Percentiles rank a stretch among this genome's conserved stretches.
phyloP scores from a whole-genome alignment of 92 coral and sea anemone genomes.

The Palythoa grandiflora region DNA sequence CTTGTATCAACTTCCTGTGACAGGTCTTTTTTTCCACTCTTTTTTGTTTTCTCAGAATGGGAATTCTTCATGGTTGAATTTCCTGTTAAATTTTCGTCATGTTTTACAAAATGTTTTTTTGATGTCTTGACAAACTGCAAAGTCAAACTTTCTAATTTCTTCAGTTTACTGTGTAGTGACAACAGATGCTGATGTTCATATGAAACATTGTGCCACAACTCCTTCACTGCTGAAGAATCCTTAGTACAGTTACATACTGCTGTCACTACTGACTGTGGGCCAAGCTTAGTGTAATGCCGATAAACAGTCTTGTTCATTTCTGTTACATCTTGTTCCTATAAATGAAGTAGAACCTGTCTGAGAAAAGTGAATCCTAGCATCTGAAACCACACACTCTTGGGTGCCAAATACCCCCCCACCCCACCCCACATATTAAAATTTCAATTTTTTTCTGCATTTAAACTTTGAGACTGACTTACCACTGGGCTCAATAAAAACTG shows the following conservation, averaged over 20 bases:
- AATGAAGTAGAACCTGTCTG: background rate
- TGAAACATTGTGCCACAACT: conserved; percentile 34
- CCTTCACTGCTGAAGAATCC: conserved; percentile 6
- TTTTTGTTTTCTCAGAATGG: background rate
- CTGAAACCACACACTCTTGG: too few species aligned
- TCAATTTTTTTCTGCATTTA: too few species aligned
- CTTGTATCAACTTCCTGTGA: background rate
- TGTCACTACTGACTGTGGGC: background rate
- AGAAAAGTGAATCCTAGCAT: background rate
- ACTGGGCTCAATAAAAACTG: too few species aligned
- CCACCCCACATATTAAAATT: too few species aligned
- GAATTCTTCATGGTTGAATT: background rate
- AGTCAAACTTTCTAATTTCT: conserved; percentile 18
- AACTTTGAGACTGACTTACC: too few species aligned
- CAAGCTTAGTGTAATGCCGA: conserved; percentile 24
- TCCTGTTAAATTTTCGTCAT: background rate
- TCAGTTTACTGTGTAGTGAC: conserved; percentile 4
- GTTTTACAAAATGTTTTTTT: background rate
- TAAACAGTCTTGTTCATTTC: conserved; percentile 34
- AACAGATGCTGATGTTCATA: conserved; percentile 20
- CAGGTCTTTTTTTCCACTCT: conserved; percentile 46
- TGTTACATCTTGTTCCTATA: conserved; percentile 19
- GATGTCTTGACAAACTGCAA: conserved; percentile 12
- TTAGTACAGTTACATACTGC: conserved; percentile 36
- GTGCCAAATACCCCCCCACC: too few species aligned